Evolutionary conservation across 2,113 vertebrate genomes (phyloP).

Genomic region (Hyperoodon ampullatus): DNA sequence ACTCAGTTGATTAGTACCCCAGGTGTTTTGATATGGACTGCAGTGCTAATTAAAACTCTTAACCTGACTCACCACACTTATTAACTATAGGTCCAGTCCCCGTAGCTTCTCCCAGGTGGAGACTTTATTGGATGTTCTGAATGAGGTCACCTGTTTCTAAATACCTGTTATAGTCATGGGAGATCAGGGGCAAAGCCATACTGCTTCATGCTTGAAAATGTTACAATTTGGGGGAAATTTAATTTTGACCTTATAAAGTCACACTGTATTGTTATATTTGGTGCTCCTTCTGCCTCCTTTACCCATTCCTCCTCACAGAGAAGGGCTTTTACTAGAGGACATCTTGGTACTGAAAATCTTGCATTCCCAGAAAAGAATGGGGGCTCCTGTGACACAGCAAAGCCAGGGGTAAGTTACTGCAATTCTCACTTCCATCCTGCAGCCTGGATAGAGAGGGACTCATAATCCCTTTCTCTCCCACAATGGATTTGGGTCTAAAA

Average conservation of each 20-base stretch:
- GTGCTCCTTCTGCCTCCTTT: not conserved
- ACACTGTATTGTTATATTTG: not conserved
- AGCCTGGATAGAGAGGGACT: not conserved
- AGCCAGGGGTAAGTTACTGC: not conserved
- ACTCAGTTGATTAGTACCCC: not conserved
- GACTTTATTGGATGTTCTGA: not conserved
- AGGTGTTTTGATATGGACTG: not conserved
- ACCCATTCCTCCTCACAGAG: not conserved
- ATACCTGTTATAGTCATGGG: not conserved
- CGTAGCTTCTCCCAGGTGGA: not conserved
- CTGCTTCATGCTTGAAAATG: not conserved
- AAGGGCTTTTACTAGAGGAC: not conserved
- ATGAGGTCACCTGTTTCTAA: slow-evolving; percentile 16
- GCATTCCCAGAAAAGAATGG: too few relatives aligned
- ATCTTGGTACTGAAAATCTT: not conserved
- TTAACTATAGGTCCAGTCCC: not conserved
- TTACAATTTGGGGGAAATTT: not conserved
- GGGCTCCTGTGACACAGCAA: not conserved
- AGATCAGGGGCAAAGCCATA: not conserved
- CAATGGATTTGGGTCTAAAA: not conserved
- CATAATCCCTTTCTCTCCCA: not conserved
- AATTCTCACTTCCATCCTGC: not conserved
- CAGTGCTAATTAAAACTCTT: not conserved
- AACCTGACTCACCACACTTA: not conserved
- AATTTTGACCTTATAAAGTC: not conserved